Conservation (phyloP, 2,797 vertebrate species). For the Urosaurus nigricauda region DNA sequence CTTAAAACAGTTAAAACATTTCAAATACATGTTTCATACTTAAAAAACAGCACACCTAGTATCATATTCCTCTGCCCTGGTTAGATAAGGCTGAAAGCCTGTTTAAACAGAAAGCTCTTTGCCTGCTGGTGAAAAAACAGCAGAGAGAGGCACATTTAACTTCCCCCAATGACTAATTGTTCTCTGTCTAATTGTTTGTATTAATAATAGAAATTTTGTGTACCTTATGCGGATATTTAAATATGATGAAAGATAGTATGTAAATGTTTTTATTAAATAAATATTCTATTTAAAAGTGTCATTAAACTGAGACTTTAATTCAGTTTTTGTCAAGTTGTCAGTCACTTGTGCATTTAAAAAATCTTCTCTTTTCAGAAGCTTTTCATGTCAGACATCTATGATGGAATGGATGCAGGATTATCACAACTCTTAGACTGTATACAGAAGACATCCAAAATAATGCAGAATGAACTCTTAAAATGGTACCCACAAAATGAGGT, state of each 20-base stretch:
- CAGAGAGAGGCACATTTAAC: too few species aligned
- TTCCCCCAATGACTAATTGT: too few species aligned
- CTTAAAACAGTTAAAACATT: too few species aligned
- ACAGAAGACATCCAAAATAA: constrained; percentile 76
- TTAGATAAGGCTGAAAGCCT: too few species aligned
- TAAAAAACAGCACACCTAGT: too few species aligned
- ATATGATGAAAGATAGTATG: background rate
- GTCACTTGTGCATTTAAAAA: background rate
- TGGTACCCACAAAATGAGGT: constrained; percentile 80
- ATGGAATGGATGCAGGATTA: constrained; percentile 83
- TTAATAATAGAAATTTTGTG: too few species aligned
- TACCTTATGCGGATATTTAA: too few species aligned
- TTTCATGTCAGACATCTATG: constrained; percentile 73
- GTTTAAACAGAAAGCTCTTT: too few species aligned
- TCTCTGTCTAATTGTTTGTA: too few species aligned
- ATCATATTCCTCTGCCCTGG: too few species aligned
- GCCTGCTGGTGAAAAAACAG: too few species aligned
- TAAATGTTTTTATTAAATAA: background rate
- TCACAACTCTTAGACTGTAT: constrained; percentile 80
- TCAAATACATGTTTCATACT: too few species aligned
- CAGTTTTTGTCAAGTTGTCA: background rate
- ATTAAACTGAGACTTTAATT: background rate
- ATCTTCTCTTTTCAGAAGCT: constrained; percentile 62
- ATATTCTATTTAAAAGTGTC: background rate
- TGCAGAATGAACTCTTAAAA: constrained; percentile 81